Evolutionary conservation across 1,140 invertebrate species (phyloP).

Genomic region (Penaeus japonicus): DNA sequence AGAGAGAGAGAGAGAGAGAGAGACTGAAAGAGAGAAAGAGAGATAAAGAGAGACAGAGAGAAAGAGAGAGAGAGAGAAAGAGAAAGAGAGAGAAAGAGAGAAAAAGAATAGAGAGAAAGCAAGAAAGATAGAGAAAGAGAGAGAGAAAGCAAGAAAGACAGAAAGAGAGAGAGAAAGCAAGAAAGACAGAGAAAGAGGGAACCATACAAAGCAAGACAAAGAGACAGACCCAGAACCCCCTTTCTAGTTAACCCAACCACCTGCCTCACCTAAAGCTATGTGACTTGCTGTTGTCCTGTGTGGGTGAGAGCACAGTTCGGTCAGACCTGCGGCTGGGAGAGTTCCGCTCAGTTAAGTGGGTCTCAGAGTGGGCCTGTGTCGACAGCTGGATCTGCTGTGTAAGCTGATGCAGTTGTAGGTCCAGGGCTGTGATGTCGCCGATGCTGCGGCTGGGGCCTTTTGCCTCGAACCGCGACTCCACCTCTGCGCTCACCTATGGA

Average conservation of each 20-base stretch:
- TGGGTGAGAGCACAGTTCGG: constrained; percentile 6
- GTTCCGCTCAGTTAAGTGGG: constrained; percentile 35
- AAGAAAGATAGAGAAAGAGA: no score
- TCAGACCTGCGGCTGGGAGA: constrained; percentile 45
- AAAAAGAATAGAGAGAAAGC: no score
- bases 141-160: no score
- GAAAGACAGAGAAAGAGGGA: no score
- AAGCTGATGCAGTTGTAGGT: constrained; percentile 50
- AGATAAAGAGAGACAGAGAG: no score
- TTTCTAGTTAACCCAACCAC: not conserved
- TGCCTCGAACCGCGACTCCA: constrained; percentile 46
- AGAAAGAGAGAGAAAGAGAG: no score
- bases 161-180: no score
- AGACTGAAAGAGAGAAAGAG: no score
- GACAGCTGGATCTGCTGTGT: constrained; percentile 52
- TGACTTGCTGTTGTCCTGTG: constrained; percentile 40
- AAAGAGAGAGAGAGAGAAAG: no score
- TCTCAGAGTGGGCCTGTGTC: constrained; percentile 46
- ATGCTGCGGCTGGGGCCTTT: constrained; percentile 46
- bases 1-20: no score
- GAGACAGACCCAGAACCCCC: no score
- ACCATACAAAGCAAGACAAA: not conserved
- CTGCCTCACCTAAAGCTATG: constrained; percentile 46
- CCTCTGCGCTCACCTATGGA: constrained; percentile 43
- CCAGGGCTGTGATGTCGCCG: constrained; percentile 48